phyloP scores from a whole-genome alignment of 2,888 invertebrate species.

The Protophormia terraenovae region DNA sequence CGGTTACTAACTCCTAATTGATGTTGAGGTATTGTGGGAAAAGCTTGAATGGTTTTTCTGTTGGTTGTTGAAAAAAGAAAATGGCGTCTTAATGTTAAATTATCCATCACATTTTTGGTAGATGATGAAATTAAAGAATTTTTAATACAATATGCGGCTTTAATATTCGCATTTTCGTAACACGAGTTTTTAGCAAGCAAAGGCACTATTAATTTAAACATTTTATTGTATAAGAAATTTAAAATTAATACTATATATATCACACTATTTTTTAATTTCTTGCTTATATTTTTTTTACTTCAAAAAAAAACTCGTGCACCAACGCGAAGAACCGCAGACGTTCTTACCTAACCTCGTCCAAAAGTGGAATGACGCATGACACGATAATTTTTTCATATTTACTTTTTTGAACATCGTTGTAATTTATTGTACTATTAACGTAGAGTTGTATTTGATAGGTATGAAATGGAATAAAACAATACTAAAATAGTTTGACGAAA shows the following conservation, averaged over 20 bases:
- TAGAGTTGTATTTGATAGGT: constrained; percentile 2
- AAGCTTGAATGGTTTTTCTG: constrained; percentile 76
- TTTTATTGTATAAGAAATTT: constrained; percentile 54
- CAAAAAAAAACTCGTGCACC: constrained; percentile 73
- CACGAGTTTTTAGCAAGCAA: constrained; percentile 75
- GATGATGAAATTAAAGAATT: constrained; percentile 78
- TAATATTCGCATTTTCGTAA: constrained; percentile 66
- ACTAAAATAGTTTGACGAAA: background rate
- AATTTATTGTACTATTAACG: background rate
- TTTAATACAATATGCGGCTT: constrained; percentile 72
- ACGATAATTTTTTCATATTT: constrained; percentile 38
- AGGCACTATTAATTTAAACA: constrained; percentile 76
- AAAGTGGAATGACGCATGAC: constrained; percentile 76
- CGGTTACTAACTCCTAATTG: constrained; percentile 68
- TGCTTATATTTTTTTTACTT: constrained; percentile 10
- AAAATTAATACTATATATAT: constrained; percentile 33
- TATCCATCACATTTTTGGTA: constrained; percentile 64
- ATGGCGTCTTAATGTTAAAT: constrained; percentile 77
- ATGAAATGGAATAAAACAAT: constrained; percentile 9
- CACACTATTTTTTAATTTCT: constrained; percentile 52
- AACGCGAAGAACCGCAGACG: constrained; percentile 70
- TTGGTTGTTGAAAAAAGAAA: constrained; percentile 79
- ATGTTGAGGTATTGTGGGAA: constrained; percentile 68
- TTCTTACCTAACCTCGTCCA: constrained; percentile 81
- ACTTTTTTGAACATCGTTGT: constrained; percentile 42